Evolutionary conservation across 2,113 vertebrate genomes (phyloP).

Genomic region (Dasyurus viverrinus): DNA sequence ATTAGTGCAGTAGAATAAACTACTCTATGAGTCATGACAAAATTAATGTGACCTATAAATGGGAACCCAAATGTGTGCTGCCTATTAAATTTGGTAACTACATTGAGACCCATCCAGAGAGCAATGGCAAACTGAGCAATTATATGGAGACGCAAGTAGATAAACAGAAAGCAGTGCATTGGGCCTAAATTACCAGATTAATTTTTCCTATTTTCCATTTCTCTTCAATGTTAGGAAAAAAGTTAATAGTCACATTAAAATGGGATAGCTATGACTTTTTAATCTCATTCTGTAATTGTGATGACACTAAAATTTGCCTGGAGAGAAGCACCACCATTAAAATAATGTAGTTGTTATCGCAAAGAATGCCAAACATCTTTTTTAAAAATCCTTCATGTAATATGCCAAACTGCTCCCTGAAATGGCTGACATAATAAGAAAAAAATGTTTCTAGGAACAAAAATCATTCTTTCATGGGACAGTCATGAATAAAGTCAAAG

Average conservation of each 20-base stretch:
- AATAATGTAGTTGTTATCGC: background rate
- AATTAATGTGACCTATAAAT: background rate
- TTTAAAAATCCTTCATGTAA: background rate
- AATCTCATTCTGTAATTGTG: background rate
- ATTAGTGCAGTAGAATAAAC: background rate
- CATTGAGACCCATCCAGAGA: background rate
- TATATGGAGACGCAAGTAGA: background rate
- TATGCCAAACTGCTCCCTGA: background rate
- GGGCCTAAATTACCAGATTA: background rate
- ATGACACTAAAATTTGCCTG: background rate
- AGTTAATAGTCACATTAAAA: background rate
- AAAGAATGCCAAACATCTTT: conserved; percentile 5
- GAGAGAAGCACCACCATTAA: background rate
- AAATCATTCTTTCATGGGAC: background rate
- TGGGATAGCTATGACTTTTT: background rate
- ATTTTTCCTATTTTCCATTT: background rate
- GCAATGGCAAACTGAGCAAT: background rate
- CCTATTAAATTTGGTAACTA: background rate
- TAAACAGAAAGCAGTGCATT: background rate
- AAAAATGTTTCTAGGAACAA: conserved; percentile 4
- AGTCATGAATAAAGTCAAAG: background rate
- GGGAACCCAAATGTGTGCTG: background rate
- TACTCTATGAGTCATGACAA: background rate
- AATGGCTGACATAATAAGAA: background rate
- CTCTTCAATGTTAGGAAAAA: background rate